Evolutionary conservation across 2,888 invertebrate genomes (phyloP), one percentile per base, ranked within the genome.

Genomic region (Margaritifera margaritifera): DNA sequence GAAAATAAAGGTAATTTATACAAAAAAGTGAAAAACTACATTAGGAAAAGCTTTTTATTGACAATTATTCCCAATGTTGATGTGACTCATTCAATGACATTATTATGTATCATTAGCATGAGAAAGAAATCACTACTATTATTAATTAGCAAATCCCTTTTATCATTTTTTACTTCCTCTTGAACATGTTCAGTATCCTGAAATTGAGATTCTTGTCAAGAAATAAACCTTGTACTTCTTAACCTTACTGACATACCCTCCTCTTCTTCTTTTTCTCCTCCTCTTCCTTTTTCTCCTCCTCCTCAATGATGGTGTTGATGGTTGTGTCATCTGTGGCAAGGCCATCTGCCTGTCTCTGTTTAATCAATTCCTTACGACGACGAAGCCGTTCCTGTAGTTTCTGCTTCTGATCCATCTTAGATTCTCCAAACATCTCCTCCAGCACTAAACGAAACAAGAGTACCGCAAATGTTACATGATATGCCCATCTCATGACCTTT

Each of bases 251-350:
- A 56, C 69, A 42, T 68, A 80, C 80, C 74, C 77, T 75, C 62
- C 79, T 75, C 60, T 65, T 74, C 58, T 69, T 59, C 62, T 78
- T 72, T 15, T 42, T 42, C 42, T 42, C 42, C 42, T 42, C 42
- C 64, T 69, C 72, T 31, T 78, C 72, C 31, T 81, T 68, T 56
- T 78, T 67, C 31, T 80, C 80, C 60, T 83, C 79, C 64, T 80
- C 74, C 25, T 82, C 78, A 52, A 80, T 68, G n/a, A 81, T 74
- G 24, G 74, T 77, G 51, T 85, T 78, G n/a, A 86, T 62, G 8
- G 82, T 78, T 22, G 75, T 72, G 18, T 86, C 84, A 67, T 86
- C 85, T 24, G 79, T 78, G 19, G 71, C 59, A 62, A 85, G 74
- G 22, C 86, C 86, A 59, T 79, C 71, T 11, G 80, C 80, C 69